Conservation (phyloP, 1,140 invertebrate species). For the Ostrea denselamellosa region DNA sequence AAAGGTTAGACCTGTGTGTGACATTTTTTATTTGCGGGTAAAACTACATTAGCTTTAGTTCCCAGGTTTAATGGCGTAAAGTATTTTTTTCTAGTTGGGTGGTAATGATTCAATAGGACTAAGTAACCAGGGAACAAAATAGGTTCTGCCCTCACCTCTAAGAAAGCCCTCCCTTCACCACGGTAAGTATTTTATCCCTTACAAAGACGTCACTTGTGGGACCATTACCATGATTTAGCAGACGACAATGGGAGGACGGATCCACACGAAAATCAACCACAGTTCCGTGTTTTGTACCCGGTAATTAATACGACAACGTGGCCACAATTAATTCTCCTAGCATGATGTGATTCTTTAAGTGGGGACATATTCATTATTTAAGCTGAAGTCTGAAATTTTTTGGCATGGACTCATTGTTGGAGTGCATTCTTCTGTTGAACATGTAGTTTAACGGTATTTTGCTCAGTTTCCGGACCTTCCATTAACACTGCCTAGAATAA, state of each 20-base stretch:
- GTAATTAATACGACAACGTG: slow-evolving; percentile 33
- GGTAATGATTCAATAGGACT: not conserved
- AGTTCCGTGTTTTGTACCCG: slow-evolving; percentile 22
- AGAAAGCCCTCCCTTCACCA: not conserved
- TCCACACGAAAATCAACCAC: not conserved
- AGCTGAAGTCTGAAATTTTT: not conserved
- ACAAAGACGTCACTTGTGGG: not conserved
- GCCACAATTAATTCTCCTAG: slow-evolving; percentile 22
- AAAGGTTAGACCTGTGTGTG: too few relatives aligned
- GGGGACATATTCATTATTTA: not conserved
- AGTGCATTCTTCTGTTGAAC: not conserved
- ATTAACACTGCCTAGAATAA: not conserved
- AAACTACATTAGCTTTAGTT: not conserved
- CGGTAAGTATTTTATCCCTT: not conserved
- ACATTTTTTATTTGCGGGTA: not conserved
- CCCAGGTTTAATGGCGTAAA: not conserved
- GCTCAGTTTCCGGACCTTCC: not conserved
- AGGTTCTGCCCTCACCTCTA: not conserved
- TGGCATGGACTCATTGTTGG: not conserved
- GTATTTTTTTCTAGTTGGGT: slow-evolving; percentile 8
- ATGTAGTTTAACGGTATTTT: slow-evolving; percentile 2
- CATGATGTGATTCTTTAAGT: slow-evolving; percentile 13
- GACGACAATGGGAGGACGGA: not conserved
- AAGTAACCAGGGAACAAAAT: slow-evolving; percentile 4
- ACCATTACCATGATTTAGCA: not conserved